Base-by-base conservation (phyloP, 2,113 vertebrate genomes). In the Empidonax alnorum region DNA sequence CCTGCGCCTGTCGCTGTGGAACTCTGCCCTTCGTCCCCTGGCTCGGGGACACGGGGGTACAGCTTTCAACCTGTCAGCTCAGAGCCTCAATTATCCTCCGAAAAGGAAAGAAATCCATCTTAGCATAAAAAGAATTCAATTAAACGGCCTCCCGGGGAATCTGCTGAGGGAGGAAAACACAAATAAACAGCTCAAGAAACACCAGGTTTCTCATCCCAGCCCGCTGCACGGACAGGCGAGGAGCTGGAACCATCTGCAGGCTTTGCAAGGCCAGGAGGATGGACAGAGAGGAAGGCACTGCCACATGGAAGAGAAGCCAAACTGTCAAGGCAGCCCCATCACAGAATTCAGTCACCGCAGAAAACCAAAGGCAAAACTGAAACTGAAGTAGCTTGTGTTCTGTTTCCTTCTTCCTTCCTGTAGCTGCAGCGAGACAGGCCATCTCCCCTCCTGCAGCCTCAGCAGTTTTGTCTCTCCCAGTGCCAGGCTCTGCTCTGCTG, bases 331-430 rank as follows among this genome's bases (percentile, higher is more conserved):
- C 61, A 46, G 4, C 49, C 15, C 50, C 46, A 19, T 4, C 71
- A 49, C 31, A 61, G 5, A 33, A n/a, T 14, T 42, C 52, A 58
- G 46, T 7, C 27, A 12, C 30, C 21, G 1, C 9, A 66, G 33
- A 53, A 23, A 69, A 71, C 21, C 30, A 12, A 80, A 86, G 76
- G n/a, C 76, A 82, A 91, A 89, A 94, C 35, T 14, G 83, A 93
- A 94, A 94, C 79, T n/a, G 50, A 90, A 90, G 35, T n/a, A 39
- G 83, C 50, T 83, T 1, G 35, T 24, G 63, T 4, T 65, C 46
- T 8, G 9, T 47, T 93, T 90, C 88, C 92, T 88, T 7, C 87
- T 78, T 89, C 82, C 75, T 83, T 75, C 89, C 82, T n/a, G 81
- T 2, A 66, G 35, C 7, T 17, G 74, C 78, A 77, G 74, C 65